These are phyloP conservation scores for Procapra przewalskii DNA, from an alignment of 2,113 vertebrate species.

Conservation along the genomic window DNA sequence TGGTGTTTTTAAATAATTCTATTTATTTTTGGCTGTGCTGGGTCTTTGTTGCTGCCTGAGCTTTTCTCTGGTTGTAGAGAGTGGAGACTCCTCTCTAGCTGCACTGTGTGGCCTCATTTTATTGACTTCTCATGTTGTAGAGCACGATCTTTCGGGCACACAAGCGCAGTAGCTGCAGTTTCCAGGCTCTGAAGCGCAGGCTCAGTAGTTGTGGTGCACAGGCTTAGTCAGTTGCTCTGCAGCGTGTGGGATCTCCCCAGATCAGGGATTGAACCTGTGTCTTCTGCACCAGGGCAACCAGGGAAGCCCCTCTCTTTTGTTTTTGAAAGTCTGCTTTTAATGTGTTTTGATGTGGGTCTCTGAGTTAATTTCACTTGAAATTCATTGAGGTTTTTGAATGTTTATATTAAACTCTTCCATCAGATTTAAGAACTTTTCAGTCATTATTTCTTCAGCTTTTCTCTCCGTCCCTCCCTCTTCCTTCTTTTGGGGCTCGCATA, in stretches of 20 bases:
- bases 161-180: neutral
- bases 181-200: neutral
- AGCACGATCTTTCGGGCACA: fast-evolving
- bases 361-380: neutral
- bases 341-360: neutral
- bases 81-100: neutral
- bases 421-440: neutral
- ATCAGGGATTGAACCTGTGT: neutral
- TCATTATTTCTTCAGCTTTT: neutral
- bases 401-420: neutral
- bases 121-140: neutral
- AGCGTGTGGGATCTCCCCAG: neutral
- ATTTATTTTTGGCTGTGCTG: neutral
- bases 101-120: neutral
- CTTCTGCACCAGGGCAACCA: neutral
- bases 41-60: neutral
- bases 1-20: fast-evolving
- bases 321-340: neutral
- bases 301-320: neutral
- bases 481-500: neutral
- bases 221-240: neutral
- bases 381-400: neutral
- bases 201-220: neutral
- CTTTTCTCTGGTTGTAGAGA: neutral
- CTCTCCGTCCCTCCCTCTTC: neutral